Evolutionary conservation across 2,888 invertebrate genomes (phyloP).

Genomic region (Pardosa pseudoannulata): DNA sequence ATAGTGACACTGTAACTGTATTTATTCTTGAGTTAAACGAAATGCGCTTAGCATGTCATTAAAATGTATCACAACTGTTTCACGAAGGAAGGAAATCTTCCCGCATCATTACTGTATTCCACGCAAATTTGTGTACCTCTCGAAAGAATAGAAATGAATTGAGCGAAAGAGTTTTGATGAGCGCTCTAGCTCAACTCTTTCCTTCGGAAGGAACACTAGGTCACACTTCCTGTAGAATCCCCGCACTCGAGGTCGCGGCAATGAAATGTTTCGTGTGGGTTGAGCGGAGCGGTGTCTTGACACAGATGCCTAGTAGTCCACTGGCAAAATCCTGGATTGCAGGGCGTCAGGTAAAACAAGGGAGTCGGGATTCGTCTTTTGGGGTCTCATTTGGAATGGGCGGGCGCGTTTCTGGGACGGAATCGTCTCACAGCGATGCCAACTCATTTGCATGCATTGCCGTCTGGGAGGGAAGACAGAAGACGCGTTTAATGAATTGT

Average conservation of each 20-base stretch:
- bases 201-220: constrained; percentile 8
- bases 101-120: too few species aligned
- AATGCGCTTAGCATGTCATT: too few species aligned
- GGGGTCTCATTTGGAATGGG: background rate
- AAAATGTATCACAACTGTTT: too few species aligned
- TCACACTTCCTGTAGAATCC: constrained; percentile 53
- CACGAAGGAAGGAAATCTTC: too few species aligned
- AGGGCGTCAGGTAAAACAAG: constrained; percentile 50
- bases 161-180: too few species aligned
- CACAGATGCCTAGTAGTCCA: constrained; percentile 61
- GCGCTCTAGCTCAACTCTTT: background rate
- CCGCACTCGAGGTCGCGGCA: constrained; percentile 30
- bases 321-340: constrained; percentile 46
- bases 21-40: too few species aligned
- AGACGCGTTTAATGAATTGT: too few species aligned
- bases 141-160: too few species aligned
- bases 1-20: too few species aligned
- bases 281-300: constrained; percentile 15
- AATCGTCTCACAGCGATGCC: background rate
- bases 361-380: constrained; percentile 6
- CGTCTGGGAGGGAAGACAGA: background rate
- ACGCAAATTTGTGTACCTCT: too few species aligned
- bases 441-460: background rate
- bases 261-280: too few species aligned
- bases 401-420: background rate